A percentile compares a stretch with the other conserved stretches of the same genome.
phyloP scores from a whole-genome alignment of 2,888 invertebrate species.

The Abrostola triplasia region DNA sequence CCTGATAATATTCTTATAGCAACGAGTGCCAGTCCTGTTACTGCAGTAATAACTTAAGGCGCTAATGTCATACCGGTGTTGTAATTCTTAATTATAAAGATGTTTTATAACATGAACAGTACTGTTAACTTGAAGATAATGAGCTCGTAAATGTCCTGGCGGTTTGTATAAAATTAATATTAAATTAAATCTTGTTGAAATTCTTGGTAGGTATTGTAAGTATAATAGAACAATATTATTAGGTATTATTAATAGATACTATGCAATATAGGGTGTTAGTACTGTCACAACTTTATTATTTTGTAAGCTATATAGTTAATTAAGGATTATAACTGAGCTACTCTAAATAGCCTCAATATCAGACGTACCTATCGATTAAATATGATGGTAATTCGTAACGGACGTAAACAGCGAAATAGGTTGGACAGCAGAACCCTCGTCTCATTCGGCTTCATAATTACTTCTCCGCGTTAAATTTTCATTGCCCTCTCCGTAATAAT shows the following conservation, averaged over 20 bases:
- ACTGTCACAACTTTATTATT: too few species aligned
- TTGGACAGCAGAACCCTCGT: conserved; percentile 49
- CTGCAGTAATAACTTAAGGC: conserved; percentile 41
- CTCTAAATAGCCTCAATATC: conserved; percentile 3
- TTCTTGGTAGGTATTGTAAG: too few species aligned
- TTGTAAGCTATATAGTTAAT: too few species aligned
- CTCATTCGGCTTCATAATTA: conserved; percentile 57
- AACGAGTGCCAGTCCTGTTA: conserved; percentile 39
- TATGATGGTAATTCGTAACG: conserved; percentile 16
- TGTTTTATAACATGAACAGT: conserved; percentile 9
- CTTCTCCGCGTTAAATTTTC: conserved; percentile 57
- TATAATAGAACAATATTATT: too few species aligned
- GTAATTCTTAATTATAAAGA: conserved; percentile 25
- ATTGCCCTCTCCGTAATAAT: conserved; percentile 58
- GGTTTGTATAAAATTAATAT: too few species aligned
- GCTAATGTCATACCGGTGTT: conserved; percentile 28
- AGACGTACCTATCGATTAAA: conserved; percentile 31
- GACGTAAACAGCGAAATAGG: conserved; percentile 43
- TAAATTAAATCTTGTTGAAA: too few species aligned
- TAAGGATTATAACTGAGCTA: not conserved
- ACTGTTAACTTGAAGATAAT: conserved; percentile 7
- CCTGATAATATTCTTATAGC: conserved; percentile 53
- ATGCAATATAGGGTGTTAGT: too few species aligned
- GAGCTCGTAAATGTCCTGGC: not conserved
- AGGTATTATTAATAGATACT: too few species aligned